Base-by-base conservation (phyloP, 2,888 invertebrate species). In the Folsomia manolachei region DNA sequence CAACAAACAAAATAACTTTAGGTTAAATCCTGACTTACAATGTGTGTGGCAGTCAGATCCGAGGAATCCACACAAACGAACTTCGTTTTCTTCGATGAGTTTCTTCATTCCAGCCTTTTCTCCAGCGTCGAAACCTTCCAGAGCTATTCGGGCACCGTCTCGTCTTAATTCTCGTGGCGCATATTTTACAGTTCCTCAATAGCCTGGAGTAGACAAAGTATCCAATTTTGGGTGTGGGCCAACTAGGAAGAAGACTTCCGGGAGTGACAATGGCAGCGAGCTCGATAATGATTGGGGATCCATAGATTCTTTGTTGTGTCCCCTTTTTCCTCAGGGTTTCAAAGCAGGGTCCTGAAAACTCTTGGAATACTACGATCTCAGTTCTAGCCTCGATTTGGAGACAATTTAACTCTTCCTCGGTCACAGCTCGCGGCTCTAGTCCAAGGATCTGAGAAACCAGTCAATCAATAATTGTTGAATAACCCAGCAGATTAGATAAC, bases 21-120 rank as follows among this genome's bases (percentile, higher is more conserved):
- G n/a, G n/a, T 11, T 2, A 52, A 26, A 52, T 18, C 27, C 11
- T 23, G 52, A 88, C 92, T 91, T 87, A 97, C 95, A 84, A 97
- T 90, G 86, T 97, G 97, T 61, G 95, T 93, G 84, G 94, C 94
- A 82, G 89, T 88, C 23, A 91, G 88, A 87, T 95, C 94, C 81
- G 92, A 92, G 0, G 82, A 75, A 78, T 90, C 86, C 61, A 89
- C 88, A 75, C 91, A 89, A 75, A 90, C 88, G 76, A 90, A n/a
- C 90, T 71, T 94, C 95, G 63, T 80, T 81, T 64, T 78, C 77
- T 60, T 73, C 74, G 9, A 80, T 78, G 1, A 79, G 62, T 61
- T 77, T 79, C 9, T 56, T 63, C 78, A 81, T 80, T 53, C 77
- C 74, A 14, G 71, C 27, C 60, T 74, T 72, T 63, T 80, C 79